phyloP scores from a whole-genome alignment of 2,888 invertebrate species.

The Dendrolimus pini region DNA sequence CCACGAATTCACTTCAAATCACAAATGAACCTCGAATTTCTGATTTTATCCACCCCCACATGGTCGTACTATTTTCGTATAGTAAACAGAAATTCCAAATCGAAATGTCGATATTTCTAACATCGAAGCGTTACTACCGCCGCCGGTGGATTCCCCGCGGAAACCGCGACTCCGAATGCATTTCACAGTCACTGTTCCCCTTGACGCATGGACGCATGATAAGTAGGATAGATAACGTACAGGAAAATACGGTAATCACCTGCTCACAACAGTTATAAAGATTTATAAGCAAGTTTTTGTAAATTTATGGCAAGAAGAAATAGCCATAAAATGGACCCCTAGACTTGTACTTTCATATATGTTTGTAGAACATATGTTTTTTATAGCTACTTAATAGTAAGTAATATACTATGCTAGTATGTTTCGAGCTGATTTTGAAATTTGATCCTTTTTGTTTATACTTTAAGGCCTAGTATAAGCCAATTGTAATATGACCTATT shows the following conservation, averaged over 20 bases:
- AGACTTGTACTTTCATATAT: no score
- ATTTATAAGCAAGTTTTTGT: no score
- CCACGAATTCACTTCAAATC: no score
- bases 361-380: no score
- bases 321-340: no score
- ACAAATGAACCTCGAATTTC: background rate
- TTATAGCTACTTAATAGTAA: no score
- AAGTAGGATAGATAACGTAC: constrained; percentile 40
- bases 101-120: constrained; percentile 24
- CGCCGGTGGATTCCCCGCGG: constrained; percentile 25
- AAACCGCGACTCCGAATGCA: constrained; percentile 48
- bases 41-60: background rate
- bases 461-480: no score
- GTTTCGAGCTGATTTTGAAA: no score
- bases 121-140: constrained; percentile 25
- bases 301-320: no score
- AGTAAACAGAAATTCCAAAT: constrained; percentile 17
- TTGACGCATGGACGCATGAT: constrained; percentile 60
- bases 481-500: no score
- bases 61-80: constrained; percentile 12
- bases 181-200: constrained; percentile 20
- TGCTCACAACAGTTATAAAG: constrained; percentile 16
- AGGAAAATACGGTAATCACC: constrained; percentile 53
- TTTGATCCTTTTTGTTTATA: no score
- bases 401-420: no score